phyloP scores from a whole-genome alignment of 2,888 invertebrate genomes.

The Emmelina monodactyla region DNA sequence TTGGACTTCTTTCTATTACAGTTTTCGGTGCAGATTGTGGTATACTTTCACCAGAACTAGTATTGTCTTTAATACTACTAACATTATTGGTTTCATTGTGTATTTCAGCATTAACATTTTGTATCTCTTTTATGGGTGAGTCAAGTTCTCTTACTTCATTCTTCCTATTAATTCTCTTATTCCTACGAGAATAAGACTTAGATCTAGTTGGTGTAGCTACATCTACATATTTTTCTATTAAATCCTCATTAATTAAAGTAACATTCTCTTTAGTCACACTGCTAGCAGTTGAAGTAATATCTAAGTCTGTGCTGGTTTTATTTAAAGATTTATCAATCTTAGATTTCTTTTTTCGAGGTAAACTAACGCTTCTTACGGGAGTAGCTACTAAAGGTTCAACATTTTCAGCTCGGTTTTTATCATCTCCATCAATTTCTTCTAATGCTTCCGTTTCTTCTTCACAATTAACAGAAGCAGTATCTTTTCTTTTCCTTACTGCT shows the following conservation, averaged over 20 bases:
- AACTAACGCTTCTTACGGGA: slow-evolving; percentile 27
- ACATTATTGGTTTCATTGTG: no score
- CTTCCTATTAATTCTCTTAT: not conserved
- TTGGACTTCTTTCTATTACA: slow-evolving; percentile 27
- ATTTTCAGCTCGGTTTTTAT: slow-evolving; percentile 11
- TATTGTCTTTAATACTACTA: no score
- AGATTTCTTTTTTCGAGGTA: slow-evolving; percentile 32
- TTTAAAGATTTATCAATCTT: slow-evolving; percentile 29
- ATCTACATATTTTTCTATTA: not conserved
- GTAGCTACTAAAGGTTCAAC: slow-evolving; percentile 21
- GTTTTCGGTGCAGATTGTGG: no score
- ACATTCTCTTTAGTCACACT: no score
- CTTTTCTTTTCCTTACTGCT: slow-evolving; percentile 29
- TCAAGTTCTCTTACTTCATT: not conserved
- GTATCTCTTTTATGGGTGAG: not conserved
- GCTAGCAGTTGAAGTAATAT: not conserved
- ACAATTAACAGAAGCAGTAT: slow-evolving; percentile 6
- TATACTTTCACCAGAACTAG: no score
- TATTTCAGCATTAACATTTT: no score
- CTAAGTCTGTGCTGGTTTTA: no score
- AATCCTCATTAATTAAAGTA: not conserved
- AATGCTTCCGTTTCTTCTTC: not conserved
- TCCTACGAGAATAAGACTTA: no score
- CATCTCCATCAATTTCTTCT: slow-evolving; percentile 9
- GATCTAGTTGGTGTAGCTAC: not conserved